A percentile compares a stretch with the other conserved stretches of the same genome.
Evolutionary conservation across 2,113 vertebrate genomes (phyloP).

Genomic region (Fregata magnificens): DNA sequence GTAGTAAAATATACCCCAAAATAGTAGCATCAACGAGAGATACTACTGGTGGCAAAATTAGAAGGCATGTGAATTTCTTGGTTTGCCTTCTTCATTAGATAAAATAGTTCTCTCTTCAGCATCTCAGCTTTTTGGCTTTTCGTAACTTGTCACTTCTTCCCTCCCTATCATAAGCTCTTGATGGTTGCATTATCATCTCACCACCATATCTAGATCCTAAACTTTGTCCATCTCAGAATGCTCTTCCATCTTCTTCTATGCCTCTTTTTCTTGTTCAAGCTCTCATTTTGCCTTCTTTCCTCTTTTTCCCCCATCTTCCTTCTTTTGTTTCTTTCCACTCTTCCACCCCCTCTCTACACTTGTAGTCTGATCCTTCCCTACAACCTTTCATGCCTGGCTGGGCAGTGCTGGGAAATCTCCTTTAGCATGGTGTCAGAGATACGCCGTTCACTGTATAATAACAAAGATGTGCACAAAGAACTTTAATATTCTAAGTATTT

Average conservation of each 20-base stretch:
- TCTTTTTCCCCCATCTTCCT: accelerated
- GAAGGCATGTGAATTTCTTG: not conserved
- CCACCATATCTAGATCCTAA: not conserved
- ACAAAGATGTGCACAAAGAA: not conserved
- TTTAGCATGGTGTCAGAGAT: not conserved
- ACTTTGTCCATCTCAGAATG: not conserved
- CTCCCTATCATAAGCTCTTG: not conserved
- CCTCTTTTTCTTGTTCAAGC: not conserved
- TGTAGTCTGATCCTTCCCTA: not conserved
- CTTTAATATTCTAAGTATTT: not conserved
- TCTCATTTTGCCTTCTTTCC: not conserved
- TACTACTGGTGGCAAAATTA: not conserved
- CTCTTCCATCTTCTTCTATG: not conserved
- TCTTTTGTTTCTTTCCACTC: not conserved
- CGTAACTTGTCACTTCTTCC: not conserved
- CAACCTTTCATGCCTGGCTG: not conserved
- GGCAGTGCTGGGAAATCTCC: not conserved
- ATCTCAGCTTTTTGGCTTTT: not conserved
- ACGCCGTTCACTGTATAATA: not conserved
- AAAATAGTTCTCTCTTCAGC: not conserved
- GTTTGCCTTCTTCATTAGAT: not conserved
- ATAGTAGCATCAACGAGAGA: not conserved
- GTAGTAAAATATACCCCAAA: not conserved
- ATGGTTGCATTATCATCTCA: not conserved
- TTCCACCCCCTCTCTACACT: not conserved